These are phyloP conservation scores for Apocheima hispidaria DNA, from an alignment of 2,888 invertebrate genomes.

Conservation along the genomic window DNA sequence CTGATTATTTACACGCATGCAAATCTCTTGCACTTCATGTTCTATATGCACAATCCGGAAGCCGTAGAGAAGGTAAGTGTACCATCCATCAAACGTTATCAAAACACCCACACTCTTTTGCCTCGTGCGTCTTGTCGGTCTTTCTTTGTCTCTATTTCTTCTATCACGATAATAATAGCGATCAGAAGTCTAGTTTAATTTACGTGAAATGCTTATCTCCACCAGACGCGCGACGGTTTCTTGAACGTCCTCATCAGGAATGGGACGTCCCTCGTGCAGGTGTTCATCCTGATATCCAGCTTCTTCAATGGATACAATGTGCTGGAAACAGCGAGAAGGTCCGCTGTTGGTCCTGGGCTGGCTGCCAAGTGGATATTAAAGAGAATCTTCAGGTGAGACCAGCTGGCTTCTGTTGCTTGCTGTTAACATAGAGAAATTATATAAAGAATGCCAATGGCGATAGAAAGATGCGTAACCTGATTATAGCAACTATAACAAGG, in stretches of 20 bases:
- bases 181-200: not conserved
- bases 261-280: conserved; percentile 33
- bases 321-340: conserved; percentile 4
- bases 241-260: conserved; percentile 20
- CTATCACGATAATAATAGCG: no score
- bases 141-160: no score
- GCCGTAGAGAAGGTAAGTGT: conserved; percentile 4
- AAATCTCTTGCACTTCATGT: conserved; percentile 7
- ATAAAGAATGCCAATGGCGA: no score
- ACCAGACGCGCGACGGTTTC: conserved; percentile 7
- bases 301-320: conserved; percentile 36
- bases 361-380: conserved; percentile 27
- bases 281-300: conserved; percentile 37
- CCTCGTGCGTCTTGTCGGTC: no score
- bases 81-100: not conserved
- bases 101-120: no score
- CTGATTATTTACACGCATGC: conserved; percentile 15
- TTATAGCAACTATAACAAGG: no score
- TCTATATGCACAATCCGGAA: conserved; percentile 14
- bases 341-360: not conserved
- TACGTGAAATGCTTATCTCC: not conserved
- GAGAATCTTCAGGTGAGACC: conserved; percentile 35
- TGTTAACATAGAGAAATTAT: no score
- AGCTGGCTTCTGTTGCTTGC: no score
- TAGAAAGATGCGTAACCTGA: no score